Percentiles rank a stretch among this genome's conserved stretches.
Conservation (phyloP, 2,797 vertebrate genomes). For the Myioborus miniatus region DNA sequence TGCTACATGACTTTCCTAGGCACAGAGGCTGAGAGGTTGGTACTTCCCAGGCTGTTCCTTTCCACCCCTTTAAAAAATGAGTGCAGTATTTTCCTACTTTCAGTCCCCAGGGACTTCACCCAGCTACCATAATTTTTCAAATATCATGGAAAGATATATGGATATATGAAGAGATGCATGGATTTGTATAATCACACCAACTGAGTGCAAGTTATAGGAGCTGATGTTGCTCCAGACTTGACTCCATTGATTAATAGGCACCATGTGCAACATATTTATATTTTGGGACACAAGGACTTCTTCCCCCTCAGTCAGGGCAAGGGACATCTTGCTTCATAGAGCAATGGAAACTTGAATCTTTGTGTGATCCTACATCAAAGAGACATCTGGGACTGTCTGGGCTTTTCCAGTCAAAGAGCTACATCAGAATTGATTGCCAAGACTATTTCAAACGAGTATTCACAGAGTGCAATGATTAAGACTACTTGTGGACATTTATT, state of each 20-base stretch:
- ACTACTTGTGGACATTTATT: not conserved
- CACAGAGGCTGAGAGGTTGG: not conserved
- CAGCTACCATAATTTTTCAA: not conserved
- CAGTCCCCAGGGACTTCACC: not conserved
- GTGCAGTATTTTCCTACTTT: not conserved
- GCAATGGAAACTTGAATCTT: constrained; percentile 20
- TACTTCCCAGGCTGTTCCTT: not conserved
- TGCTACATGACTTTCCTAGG: not conserved
- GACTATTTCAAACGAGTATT: not conserved
- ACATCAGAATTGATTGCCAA: constrained; percentile 3
- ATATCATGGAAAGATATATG: not conserved
- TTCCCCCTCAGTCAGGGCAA: not conserved
- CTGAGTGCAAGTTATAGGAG: not conserved
- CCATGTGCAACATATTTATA: not conserved
- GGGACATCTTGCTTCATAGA: constrained; percentile 28
- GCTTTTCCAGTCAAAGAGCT: constrained; percentile 11
- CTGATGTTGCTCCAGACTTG: not conserved
- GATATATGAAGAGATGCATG: not conserved
- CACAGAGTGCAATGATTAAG: not conserved
- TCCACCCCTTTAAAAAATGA: not conserved
- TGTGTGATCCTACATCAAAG: constrained; percentile 32
- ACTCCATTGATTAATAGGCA: constrained; percentile 32
- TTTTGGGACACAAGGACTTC: not conserved
- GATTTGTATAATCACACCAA: not conserved
- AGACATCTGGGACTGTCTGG: constrained; percentile 8